These are phyloP conservation scores for Norana najaformis DNA, from an alignment of 2,888 invertebrate species.

Conservation along the genomic window DNA sequence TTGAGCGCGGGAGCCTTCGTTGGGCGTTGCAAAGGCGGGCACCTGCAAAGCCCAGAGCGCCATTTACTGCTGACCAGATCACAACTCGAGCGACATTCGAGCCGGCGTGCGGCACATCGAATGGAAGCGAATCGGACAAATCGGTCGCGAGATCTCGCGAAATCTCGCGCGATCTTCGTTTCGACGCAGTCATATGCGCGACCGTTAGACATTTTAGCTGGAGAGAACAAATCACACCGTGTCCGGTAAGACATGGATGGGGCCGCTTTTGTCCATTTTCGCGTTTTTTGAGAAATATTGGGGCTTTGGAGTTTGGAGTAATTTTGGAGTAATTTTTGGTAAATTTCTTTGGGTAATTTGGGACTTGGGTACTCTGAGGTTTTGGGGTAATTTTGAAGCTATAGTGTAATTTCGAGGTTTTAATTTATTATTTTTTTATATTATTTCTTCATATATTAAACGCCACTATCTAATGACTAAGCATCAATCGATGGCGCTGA, in stretches of 20 bases:
- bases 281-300: no score
- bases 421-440: no score
- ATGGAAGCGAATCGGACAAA: background rate
- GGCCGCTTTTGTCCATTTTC: no score
- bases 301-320: background rate
- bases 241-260: background rate
- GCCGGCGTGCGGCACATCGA: background rate
- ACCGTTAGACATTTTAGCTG: background rate
- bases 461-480: no score
- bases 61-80: background rate
- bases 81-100: background rate
- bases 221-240: background rate
- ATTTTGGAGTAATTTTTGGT: no score
- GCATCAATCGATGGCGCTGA: no score
- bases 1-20: background rate
- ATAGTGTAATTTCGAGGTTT: no score
- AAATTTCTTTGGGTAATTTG: no score
- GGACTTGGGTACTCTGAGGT: no score
- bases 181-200: background rate
- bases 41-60: background rate
- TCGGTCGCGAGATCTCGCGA: background rate
- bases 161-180: conserved; percentile 2
- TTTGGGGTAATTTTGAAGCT: no score
- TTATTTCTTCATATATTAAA: no score
- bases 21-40: background rate